A percentile compares a stretch with the other conserved stretches of the same genome.
These are phyloP conservation scores for Strigamia transsilvanica DNA, from an alignment of 2,888 invertebrate species.

Conservation along the genomic window DNA sequence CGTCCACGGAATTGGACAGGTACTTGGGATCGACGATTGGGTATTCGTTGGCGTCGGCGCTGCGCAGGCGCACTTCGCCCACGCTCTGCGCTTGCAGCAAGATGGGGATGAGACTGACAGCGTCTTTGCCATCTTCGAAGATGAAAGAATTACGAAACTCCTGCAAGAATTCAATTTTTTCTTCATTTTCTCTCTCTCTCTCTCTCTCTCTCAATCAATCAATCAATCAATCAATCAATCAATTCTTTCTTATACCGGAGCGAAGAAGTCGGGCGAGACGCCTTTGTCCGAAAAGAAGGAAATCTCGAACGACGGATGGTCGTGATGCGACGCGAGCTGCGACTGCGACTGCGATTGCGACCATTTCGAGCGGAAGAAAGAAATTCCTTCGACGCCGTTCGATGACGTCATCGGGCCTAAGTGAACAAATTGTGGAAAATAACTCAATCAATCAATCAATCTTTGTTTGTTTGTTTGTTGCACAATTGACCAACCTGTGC, in stretches of 20 bases:
- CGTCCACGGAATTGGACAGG: conserved; percentile 80
- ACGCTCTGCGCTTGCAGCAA: conserved; percentile 17
- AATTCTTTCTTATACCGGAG: not conserved
- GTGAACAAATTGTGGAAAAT: not conserved
- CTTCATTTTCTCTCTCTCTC: too few species aligned
- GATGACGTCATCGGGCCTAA: conserved; percentile 9
- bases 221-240: too few species aligned
- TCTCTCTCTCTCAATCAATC: too few species aligned
- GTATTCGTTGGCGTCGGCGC: conserved; percentile 83
- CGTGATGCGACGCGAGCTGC: too few species aligned
- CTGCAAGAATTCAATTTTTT: not conserved
- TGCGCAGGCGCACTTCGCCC: conserved; percentile 70
- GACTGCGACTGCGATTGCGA: not conserved
- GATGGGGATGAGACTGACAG: conserved; percentile 35
- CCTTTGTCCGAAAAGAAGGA: not conserved
- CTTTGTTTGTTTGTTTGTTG: too few species aligned
- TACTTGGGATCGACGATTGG: conserved; percentile 93
- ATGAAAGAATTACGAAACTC: not conserved
- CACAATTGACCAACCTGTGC: not conserved
- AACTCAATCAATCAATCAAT: too few species aligned
- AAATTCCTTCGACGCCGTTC: conserved; percentile 43
- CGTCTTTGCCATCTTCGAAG: not conserved
- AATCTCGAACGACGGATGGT: not conserved
- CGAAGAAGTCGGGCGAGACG: not conserved
- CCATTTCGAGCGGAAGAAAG: conserved; percentile 1